Conservation (phyloP, 2,888 invertebrate genomes). For the Nomada ferruginata region DNA sequence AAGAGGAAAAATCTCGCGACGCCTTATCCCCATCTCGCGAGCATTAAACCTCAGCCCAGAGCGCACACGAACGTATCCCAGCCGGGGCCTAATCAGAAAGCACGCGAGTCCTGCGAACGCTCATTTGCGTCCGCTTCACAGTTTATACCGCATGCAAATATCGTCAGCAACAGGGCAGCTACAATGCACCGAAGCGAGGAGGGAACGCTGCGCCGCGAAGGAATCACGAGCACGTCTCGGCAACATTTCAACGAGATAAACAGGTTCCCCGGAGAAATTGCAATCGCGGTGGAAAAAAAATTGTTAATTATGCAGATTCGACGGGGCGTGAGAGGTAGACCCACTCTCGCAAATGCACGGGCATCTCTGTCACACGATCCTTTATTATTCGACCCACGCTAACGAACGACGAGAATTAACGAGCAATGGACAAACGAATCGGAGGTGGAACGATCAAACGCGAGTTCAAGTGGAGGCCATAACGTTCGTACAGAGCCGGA, state of each 20-base stretch:
- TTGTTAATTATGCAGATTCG: constrained; percentile 69
- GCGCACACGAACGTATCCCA: not conserved
- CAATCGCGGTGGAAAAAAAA: constrained; percentile 58
- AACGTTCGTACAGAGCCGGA: not conserved
- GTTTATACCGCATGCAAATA: constrained; percentile 63
- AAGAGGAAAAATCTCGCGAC: constrained; percentile 13
- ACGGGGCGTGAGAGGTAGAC: constrained; percentile 31
- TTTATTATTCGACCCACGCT: constrained; percentile 39
- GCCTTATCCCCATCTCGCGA: constrained; percentile 31
- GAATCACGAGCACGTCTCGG: constrained; percentile 67
- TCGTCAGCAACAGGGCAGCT: constrained; percentile 20
- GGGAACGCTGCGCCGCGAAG: constrained; percentile 28
- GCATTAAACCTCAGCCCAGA: constrained; percentile 12
- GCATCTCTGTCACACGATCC: constrained; percentile 5
- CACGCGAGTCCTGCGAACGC: constrained; percentile 23
- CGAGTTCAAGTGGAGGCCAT: not conserved
- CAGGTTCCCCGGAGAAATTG: constrained; percentile 67
- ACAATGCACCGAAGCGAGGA: constrained; percentile 5
- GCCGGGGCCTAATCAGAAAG: constrained; percentile 57
- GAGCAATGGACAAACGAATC: constrained; percentile 43
- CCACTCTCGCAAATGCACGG: constrained; percentile 19
- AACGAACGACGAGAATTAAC: constrained; percentile 54
- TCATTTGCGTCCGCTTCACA: constrained; percentile 63
- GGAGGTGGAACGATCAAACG: constrained; percentile 25
- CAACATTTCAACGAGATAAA: constrained; percentile 71